Evolutionary conservation across 2,888 invertebrate species (phyloP), one percentile per base, ranked within the genome.

Genomic region (Carabus problematicus): DNA sequence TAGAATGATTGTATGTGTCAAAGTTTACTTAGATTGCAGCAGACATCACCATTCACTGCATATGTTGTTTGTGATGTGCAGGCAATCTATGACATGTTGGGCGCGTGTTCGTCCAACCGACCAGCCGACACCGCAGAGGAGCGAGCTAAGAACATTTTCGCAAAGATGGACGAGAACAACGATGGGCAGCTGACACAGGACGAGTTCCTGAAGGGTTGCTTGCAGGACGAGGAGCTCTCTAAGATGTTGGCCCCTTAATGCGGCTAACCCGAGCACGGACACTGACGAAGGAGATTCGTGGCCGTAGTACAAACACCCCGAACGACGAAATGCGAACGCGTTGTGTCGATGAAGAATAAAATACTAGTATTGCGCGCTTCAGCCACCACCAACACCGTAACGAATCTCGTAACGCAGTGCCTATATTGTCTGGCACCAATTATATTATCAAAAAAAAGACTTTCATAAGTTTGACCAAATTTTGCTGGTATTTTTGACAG

Each of bases 1-100:
- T 29, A 29, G 6, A 6, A 29, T 29, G 29, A 29, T 29, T 29
- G 29, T 6, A 29, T 29, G 29, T 29, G 29, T 29, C 29, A 29
- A 2, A 29, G 6, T 29, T 29, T 29, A 6, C 29, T 29, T 29
- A 2, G 29, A 6, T 29, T 29, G 6, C 29, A 29, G 29, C 29
- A 29, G 29, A 29, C 29, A 29, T 52, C 9, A 18, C 16, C 52
- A 19, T 52, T 6, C 1, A 18, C 1, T 18, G 19, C 16, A 18
- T 52, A 16, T 52, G 16, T 18, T 52, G 19, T 52, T 72, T 71
- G 29, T 74, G 75, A 72, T 75, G 84, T 86, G 54, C 87, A 98
- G 98, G 98, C 98, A 74, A 98, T 99, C 84, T 99, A 99, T 85
- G 98, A 98, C 83, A 99, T 99, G 98, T 87, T 99, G 77, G 98